Base-by-base conservation (phyloP, 2,888 invertebrate species). In the Schizaphis graminum region DNA sequence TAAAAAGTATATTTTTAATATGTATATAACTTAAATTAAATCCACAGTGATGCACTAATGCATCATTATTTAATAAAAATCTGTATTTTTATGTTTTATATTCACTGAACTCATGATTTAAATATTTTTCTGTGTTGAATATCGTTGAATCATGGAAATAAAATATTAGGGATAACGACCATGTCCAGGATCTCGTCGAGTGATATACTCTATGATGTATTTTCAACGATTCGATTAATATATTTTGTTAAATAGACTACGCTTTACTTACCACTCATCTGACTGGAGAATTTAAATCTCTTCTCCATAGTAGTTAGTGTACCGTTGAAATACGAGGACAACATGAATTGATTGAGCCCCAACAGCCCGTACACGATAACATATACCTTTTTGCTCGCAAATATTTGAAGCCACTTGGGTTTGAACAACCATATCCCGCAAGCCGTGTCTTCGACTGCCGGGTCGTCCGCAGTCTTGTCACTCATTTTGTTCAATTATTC, bases 291-390 rank as follows among this genome's bases (percentile, higher is more conserved):
- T 96, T 97, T 97, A 95, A 97, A 97, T 95, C 97, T 96, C 95
- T 97, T 97, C 95, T 97, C 97, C 95, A 97, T 96, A 10, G 97
- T 97, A 91, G 97, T 97, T 95, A 97, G 96, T 26, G 97, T 97
- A 28, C 97, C 97, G 16, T 97, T 96, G 95, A 97, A 97, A 95
- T 97, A 97, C 95, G 97, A 96, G 95, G 97, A 97, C 47, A 97
- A 96, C 97, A 97, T 97, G 92, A 97, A 96, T 95, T 97, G 97
- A 26, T 97, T 96, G 94, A 97, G 97, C 56, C 97, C 97, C 84
- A 97, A 96, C 26, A 97, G 95, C 26, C 97, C 97, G 95, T 97
- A 97, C 26, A 97, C 96, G 11, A 96, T 95, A 95, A 97, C 96
- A 95, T 97, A 97, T 94, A 96, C 96, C 95, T 96, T 97, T 91